Conservation (phyloP, 2,888 invertebrate genomes). For the Cheilosia urbana region DNA sequence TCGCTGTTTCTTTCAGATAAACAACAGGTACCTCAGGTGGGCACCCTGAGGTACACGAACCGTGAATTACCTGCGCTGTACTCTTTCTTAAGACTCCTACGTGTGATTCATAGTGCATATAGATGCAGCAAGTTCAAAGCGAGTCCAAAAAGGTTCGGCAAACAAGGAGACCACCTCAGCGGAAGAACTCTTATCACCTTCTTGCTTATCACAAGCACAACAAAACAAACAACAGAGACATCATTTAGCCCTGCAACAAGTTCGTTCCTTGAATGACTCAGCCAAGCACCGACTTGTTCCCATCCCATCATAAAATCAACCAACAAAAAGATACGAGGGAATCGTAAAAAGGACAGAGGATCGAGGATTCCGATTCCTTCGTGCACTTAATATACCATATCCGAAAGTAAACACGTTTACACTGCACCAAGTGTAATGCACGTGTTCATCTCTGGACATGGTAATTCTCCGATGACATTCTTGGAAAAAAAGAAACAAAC, state of each 20-base stretch:
- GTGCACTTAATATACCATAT: conserved; percentile 57
- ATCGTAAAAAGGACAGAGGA: conserved; percentile 46
- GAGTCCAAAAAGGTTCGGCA: conserved; percentile 63
- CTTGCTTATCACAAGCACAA: conserved; percentile 58
- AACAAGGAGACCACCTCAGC: conserved; percentile 68
- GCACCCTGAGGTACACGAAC: conserved; percentile 5
- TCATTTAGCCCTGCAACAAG: conserved; percentile 59
- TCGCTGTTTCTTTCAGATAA: conserved; percentile 54
- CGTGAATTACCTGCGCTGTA: conserved; percentile 8
- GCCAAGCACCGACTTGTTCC: conserved; percentile 19
- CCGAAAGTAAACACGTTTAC: conserved; percentile 63
- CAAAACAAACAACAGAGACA: conserved; percentile 69
- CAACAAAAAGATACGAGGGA: conserved; percentile 10
- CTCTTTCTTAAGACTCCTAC: background rate
- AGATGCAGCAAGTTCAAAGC: conserved; percentile 30
- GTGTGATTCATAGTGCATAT: conserved; percentile 57
- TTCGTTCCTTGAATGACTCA: conserved; percentile 58
- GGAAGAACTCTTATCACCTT: conserved; percentile 59
- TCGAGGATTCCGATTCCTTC: conserved; percentile 26
- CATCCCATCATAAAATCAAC: conserved; percentile 52
- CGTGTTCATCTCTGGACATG: conserved; percentile 72
- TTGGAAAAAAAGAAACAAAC: conserved; percentile 43
- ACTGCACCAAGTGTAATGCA: conserved; percentile 67
- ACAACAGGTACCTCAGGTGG: conserved; percentile 59
- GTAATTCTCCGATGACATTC: conserved; percentile 75